A percentile compares a stretch with the other conserved stretches of the same genome.
These are phyloP conservation scores for Amphiprion percula DNA, from an alignment of 2,113 vertebrate species.

Conservation along the genomic window DNA sequence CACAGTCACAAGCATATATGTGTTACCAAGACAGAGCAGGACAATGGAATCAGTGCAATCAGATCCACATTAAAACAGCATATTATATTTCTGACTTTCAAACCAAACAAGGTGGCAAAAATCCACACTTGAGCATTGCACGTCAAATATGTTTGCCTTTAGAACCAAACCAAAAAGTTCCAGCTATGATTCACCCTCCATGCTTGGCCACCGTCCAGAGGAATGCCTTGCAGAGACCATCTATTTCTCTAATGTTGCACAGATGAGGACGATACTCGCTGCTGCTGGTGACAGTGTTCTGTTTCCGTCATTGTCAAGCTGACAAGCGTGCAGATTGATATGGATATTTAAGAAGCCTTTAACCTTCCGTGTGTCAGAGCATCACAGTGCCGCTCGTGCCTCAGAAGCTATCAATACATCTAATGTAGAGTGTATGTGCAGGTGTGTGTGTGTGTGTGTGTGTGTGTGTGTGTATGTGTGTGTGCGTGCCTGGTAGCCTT, in stretches of 20 bases:
- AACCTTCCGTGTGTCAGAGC: conserved; percentile 75
- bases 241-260: conserved; percentile 79
- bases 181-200: neutral
- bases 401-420: conserved; percentile 60
- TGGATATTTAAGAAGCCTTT: conserved; percentile 83
- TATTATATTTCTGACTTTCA: conserved; percentile 55
- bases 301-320: conserved; percentile 81
- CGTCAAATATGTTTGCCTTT: neutral
- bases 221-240: conserved; percentile 70
- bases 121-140: neutral
- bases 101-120: neutral
- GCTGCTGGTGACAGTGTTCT: conserved; percentile 72
- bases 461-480: conserved; percentile 28
- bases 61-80: conserved; percentile 62
- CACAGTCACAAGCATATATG: conserved; percentile 62
- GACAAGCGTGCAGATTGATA: conserved; percentile 84
- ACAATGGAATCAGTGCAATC: conserved; percentile 68
- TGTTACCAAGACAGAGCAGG: conserved; percentile 53
- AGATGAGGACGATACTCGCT: conserved; percentile 63
- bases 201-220: conserved; percentile 44
- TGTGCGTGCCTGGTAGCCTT: conserved; percentile 27
- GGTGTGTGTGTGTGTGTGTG: conserved; percentile 28
- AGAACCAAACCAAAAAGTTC: neutral
- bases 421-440: conserved; percentile 30
- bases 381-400: conserved; percentile 59